Conservation (phyloP, 2,113 vertebrate species). For the Gopherus evgoodei region DNA sequence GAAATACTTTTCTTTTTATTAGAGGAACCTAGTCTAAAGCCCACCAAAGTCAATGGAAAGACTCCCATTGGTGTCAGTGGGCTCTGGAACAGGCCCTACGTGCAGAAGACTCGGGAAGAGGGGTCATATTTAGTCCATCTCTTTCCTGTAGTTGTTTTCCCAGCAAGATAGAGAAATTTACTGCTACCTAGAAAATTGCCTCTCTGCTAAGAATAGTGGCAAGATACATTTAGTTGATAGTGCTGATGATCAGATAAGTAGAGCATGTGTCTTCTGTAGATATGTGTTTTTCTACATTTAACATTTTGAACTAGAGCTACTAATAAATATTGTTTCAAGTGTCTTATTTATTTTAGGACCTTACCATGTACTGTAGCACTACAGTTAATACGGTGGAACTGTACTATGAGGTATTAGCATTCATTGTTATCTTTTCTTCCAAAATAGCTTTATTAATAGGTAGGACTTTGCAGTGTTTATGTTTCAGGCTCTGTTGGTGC, state of each 20-base stretch:
- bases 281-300: neutral
- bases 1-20: neutral
- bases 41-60: neutral
- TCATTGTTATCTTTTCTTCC: neutral
- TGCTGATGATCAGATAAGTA: neutral
- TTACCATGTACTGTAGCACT: neutral
- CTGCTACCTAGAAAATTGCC: neutral
- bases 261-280: neutral
- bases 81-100: neutral
- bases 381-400: neutral
- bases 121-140: rapidly evolving
- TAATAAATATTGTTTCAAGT: neutral
- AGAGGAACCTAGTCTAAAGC: neutral
- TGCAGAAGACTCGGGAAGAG: neutral
- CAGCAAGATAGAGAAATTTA: constrained; percentile 23
- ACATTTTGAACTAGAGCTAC: neutral
- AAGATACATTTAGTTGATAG: neutral
- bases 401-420: neutral
- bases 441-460: neutral
- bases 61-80: neutral
- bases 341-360: neutral
- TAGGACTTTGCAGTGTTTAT: neutral
- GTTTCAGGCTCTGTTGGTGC: neutral
- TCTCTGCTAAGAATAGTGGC: neutral
- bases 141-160: neutral